A percentile compares a stretch with the other conserved stretches of the same genome.
Conservation (phyloP, 2,113 vertebrate genomes). For the Phycodurus eques region DNA sequence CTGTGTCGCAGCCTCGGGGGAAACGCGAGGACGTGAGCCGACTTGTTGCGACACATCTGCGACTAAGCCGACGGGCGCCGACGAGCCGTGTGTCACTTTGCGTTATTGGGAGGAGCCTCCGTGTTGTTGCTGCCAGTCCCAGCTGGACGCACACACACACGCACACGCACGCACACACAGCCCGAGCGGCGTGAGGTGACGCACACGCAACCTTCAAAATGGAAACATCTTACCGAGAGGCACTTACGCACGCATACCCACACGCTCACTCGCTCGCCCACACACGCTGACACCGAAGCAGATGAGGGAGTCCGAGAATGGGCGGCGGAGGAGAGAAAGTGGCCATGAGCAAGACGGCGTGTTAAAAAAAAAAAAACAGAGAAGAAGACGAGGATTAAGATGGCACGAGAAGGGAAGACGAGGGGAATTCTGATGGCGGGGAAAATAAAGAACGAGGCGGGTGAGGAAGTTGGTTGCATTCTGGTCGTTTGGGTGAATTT, state of each 20-base stretch:
- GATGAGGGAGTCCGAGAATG: slow-evolving; percentile 58
- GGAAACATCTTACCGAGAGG: slow-evolving; percentile 52
- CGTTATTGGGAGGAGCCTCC: slow-evolving; percentile 16
- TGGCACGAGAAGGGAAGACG: slow-evolving; percentile 6
- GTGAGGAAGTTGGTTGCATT: slow-evolving; percentile 18
- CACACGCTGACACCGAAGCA: slow-evolving; percentile 50
- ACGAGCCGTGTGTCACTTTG: slow-evolving; percentile 44
- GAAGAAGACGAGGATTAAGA: slow-evolving; percentile 6
- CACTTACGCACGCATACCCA: slow-evolving; percentile 58
- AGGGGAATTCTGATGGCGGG: slow-evolving; percentile 8
- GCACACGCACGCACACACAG: not conserved
- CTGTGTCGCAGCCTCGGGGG: slow-evolving; percentile 32
- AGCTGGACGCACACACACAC: slow-evolving; percentile 2
- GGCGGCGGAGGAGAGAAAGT: not conserved
- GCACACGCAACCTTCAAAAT: slow-evolving; percentile 60
- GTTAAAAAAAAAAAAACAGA: slow-evolving; percentile 32
- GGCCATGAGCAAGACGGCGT: slow-evolving; percentile 20
- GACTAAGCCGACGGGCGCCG: slow-evolving; percentile 42
- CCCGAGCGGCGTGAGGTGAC: slow-evolving; percentile 36
- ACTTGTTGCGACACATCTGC: slow-evolving; percentile 62
- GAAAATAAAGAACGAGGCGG: slow-evolving; percentile 17
- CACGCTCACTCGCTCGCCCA: slow-evolving; percentile 35
- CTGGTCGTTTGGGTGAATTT: slow-evolving; percentile 19
- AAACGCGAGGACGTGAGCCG: slow-evolving; percentile 38
- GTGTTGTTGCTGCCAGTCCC: slow-evolving; percentile 10